A percentile compares a stretch with the other conserved stretches of the same genome.
phyloP scores from a whole-genome alignment of 1,140 invertebrate species.

The Bombus cullumanus region DNA sequence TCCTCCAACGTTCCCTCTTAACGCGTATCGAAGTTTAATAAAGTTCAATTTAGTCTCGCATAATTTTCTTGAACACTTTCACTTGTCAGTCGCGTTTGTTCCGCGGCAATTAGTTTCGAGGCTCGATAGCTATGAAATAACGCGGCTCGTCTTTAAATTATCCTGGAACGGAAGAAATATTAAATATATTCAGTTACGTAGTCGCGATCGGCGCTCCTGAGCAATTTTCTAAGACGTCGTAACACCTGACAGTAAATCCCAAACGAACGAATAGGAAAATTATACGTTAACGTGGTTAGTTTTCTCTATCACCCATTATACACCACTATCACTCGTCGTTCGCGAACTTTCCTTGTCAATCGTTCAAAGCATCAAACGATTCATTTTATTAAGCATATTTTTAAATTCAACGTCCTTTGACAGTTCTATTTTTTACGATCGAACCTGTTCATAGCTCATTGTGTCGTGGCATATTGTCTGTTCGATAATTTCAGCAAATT shows the following conservation, averaged over 20 bases:
- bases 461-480: too few species aligned
- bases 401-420: background rate
- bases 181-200: too few species aligned
- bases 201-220: background rate
- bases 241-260: background rate
- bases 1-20: background rate
- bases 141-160: conserved; percentile 1
- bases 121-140: background rate
- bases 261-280: background rate
- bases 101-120: conserved; percentile 31
- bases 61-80: conserved; percentile 19
- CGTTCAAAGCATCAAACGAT: background rate
- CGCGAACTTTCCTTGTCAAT: background rate
- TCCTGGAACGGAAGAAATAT: background rate
- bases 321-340: too few species aligned
- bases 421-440: background rate
- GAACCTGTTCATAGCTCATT: too few species aligned
- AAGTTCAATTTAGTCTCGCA: conserved; percentile 31
- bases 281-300: background rate
- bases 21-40: conserved; percentile 33
- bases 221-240: background rate
- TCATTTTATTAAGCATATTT: background rate
- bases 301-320: background rate
- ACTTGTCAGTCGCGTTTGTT: conserved; percentile 36
- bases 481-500: too few species aligned